Evolutionary conservation across 1,140 invertebrate species (phyloP), one percentile per base, ranked within the genome.

Genomic region (Drosophila punjabiensis): DNA sequence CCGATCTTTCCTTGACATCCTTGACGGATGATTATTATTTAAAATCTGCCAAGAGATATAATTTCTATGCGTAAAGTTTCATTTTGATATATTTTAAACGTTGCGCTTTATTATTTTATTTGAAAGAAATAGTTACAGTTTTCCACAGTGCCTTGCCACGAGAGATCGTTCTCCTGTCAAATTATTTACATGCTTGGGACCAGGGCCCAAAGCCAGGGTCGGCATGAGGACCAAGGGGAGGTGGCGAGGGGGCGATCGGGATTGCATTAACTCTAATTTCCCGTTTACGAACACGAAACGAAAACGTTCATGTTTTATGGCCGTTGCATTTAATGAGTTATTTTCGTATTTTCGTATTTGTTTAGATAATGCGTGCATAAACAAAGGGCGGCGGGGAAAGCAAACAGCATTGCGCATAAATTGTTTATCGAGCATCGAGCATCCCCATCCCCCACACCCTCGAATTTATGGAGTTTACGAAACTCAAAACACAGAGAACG

Each of bases 311-410:
- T 59, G 76, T 90, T 89, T 86, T 74, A 90, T 80, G 82, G 70
- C 48, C 35, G 64, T 70, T 82, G 76, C 53, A 64, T 85, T 82
- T 82, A 85, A 90, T 90, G 82, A 62, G 59, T 67, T 89, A 89
- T 90, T 89, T 90, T 89, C 78, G 86, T 89, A 89, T 90, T 89
- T 90, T 89, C 78, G 86, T 90, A 89, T 90, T 89, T 89, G 86
- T 89, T 89, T 89, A 90, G 85, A 88, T 88, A 88, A 88, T 88
- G 85, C 85, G 70, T 84, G 55, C 75, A 85, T 88, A 89, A 88
- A 88, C 85, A 88, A 87, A 45, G 41, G 28, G 41, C 52, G 47
- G 39, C 24, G 59, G 62, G 67, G 39, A 53, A 41, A 58, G 53
- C 59, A 71, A 77, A 73, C 75, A 76, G 66, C 37, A 73, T 89